Base-by-base conservation (phyloP, 2,888 invertebrate genomes). In the Sphaerophoria rueppellii region DNA sequence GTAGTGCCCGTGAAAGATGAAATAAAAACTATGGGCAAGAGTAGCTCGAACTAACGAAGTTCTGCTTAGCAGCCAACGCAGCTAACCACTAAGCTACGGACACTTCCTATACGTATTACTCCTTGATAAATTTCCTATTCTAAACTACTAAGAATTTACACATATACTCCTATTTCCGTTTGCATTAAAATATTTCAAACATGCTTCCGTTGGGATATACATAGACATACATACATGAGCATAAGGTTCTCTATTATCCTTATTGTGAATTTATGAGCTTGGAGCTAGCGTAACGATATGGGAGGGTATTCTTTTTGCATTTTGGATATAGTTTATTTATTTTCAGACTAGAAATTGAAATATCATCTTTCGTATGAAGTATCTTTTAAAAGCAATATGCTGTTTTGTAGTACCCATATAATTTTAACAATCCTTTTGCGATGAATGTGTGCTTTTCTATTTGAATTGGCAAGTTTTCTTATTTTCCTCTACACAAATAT, bases 371-470 rank as follows among this genome's bases (percentile, higher is more conserved):
- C 58, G 82, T 48, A 83, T 75, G 71, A 83, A 83, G 65, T 83
- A 75, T 79, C 70, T 65, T 83, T 83, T 83, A 79, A 82, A 69
- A 61, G 57, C 82, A 78, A 78, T 82, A 82, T 65, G 82, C 71
- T 72, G 40, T 48, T 82, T 65, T 82, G 78, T 54, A 65, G 24
- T 24, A 24, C 24, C 24, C 54, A 67, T 60, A 79, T 83, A 79
- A 79, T 79, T 83, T 83, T 71, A 63, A 75, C 79, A 79, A 79
- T 82, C 67, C 54, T 67, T 67, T 67, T 35, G 7, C 11, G 14
- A 14, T 14, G 1, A 6, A 46, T 48, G 2, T 48, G n/a, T 63
- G 7, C 34, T 34, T 61, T 32, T 12, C 40, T n/a, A 6, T 61
- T 24, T 7, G 16, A 52, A 24, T 60, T 60, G 40, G 2, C 11